Evolutionary conservation across 2,888 invertebrate genomes (phyloP).

Genomic region (Athetis lepigone): DNA sequence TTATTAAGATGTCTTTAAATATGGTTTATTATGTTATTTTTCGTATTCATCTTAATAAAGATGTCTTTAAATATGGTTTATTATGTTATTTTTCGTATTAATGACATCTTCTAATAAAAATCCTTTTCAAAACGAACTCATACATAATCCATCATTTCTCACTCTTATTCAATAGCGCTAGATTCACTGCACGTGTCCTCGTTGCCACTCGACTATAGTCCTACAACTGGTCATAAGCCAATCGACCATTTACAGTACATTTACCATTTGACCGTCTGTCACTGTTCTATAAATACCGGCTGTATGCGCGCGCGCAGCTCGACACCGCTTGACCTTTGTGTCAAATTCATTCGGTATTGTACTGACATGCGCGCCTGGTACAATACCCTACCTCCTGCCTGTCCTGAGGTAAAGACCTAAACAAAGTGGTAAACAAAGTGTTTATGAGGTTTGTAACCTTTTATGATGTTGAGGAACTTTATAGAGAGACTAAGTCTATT

Average conservation of each 20-base stretch:
- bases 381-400: constrained; percentile 4
- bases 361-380: constrained; percentile 49
- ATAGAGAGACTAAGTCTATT: no score
- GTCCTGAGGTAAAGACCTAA: no score
- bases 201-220: constrained; percentile 11
- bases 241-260: constrained; percentile 57
- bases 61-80: no score
- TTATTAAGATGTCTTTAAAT: no score
- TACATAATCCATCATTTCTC: not conserved
- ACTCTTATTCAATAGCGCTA: not conserved
- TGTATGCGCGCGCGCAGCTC: constrained; percentile 57
- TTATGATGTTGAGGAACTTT: not conserved
- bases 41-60: no score
- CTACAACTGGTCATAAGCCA: constrained; percentile 33
- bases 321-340: constrained; percentile 64
- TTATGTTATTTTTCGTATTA: no score
- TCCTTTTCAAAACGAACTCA: not conserved
- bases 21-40: no score
- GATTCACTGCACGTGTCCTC: constrained; percentile 1
- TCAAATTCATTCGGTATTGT: constrained; percentile 66
- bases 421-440: no score
- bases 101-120: no score
- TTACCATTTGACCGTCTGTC: constrained; percentile 60
- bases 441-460: constrained; percentile 15
- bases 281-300: constrained; percentile 64